Base-by-base conservation (phyloP, 2,113 vertebrate species). In the Callipepla californica region DNA sequence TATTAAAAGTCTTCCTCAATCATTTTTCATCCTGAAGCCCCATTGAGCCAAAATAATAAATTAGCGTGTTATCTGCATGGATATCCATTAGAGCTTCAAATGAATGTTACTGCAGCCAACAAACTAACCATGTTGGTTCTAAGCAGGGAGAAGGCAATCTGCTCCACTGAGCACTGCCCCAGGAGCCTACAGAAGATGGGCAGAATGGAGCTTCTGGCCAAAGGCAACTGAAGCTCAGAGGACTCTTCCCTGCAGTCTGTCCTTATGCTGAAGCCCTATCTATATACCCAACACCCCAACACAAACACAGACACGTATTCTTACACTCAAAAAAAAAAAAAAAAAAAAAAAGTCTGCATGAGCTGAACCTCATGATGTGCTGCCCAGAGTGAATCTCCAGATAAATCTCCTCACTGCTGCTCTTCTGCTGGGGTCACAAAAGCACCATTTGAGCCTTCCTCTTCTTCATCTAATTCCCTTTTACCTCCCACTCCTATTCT, bases 31-130 rank as follows among this genome's bases (percentile, higher is more conserved):
- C 93, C 93, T 63, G 74, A 94, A 93, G 85, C 91, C 96, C 94
- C 95, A 81, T 95, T 96, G 97, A 97, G 93, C 89, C 9, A 87
- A 97, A 97, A 95, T 97, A 97, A 97, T 97, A 96, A 97, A 97
- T 97, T 95, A 97, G 92, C 73, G 69, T 81, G 89, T 93, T 97
- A 97, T 96, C 96, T 97, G 91, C 38, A 81, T 88, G 94, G 91
- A 69, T 93, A 96, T 95, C 93, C 95, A 95, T 95, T 96, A 97
- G 76, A 94, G 83, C 87, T 94, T 80, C 86, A 94, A 90, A 93
- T 82, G 62, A 91, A 93, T 50, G 63, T 89, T 90, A 96, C 94
- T 93, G 80, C 36, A 95, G 80, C 74, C 84, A 85, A 89, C 94
- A 87, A 74, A 61, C 79, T 81, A 92, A 87, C 86, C 85, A 70